These are phyloP conservation scores for Ficedula albicollis DNA, from an alignment of 2,797 vertebrate genomes.

Conservation along the genomic window DNA sequence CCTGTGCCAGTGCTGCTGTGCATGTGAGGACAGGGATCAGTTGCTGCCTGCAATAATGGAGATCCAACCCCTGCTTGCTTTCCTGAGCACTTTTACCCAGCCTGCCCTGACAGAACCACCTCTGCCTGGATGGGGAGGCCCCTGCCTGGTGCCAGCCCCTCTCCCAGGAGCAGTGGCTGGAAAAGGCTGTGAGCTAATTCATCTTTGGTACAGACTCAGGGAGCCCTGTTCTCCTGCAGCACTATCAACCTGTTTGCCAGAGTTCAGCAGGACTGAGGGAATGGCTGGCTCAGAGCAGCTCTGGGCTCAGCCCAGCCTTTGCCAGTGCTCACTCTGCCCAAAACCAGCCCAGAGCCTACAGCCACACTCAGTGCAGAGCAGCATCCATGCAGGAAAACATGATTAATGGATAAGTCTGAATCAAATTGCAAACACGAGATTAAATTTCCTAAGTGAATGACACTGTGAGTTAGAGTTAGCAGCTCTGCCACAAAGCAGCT, in stretches of 20 bases:
- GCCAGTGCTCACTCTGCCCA: fast-evolving
- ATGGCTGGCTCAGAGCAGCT: not conserved
- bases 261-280: fast-evolving
- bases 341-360: fast-evolving
- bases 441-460: constrained; percentile 24
- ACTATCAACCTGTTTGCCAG: not conserved
- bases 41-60: not conserved
- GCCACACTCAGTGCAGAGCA: not conserved
- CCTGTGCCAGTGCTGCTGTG: not conserved
- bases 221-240: not conserved
- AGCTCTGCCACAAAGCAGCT: constrained; percentile 32
- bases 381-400: not conserved
- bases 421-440: not conserved
- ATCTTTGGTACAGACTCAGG: fast-evolving
- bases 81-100: not conserved
- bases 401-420: not conserved
- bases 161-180: fast-evolving
- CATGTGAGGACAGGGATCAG: not conserved
- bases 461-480: not conserved
- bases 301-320: not conserved
- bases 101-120: not conserved
- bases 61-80: not conserved
- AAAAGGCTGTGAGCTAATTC: not conserved
- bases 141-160: fast-evolving
- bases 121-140: not conserved